A percentile compares a stretch with the other conserved stretches of the same genome.
Evolutionary conservation across 2,797 vertebrate species (phyloP).

Genomic region (Oophaga sylvatica): DNA sequence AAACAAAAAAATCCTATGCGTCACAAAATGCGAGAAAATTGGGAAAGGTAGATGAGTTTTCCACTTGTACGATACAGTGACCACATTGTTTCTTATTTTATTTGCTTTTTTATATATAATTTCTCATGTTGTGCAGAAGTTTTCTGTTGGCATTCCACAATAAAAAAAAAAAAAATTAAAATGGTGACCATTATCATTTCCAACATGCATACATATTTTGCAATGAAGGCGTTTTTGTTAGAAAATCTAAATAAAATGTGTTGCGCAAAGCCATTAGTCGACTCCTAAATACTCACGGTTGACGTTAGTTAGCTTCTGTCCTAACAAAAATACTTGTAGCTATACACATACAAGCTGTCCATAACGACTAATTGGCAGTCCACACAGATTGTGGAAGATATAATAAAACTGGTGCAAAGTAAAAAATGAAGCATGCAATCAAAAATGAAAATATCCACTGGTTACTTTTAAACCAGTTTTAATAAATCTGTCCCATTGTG

Average conservation of each 20-base stretch:
- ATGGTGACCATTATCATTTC: conserved; percentile 27
- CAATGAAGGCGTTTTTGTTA: conserved; percentile 20
- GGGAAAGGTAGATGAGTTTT: neutral
- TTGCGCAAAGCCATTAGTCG: conserved; percentile 38
- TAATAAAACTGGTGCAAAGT: neutral
- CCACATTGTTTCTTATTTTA: conserved; percentile 10
- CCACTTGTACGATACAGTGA: conserved; percentile 32
- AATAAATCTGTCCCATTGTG: neutral
- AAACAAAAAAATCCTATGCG: conserved; percentile 15
- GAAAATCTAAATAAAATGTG: conserved; percentile 56
- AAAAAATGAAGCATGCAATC: neutral
- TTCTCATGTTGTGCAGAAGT: conserved; percentile 24
- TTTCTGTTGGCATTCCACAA: conserved; percentile 46
- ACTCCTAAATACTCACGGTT: neutral
- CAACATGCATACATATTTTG: conserved; percentile 9
- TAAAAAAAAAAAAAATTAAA: conserved; percentile 49
- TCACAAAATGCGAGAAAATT: conserved; percentile 26
- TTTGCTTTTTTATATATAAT: conserved; percentile 1
- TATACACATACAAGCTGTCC: neutral
- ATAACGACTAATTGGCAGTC: neutral
- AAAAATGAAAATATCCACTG: neutral
- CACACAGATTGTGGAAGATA: neutral
- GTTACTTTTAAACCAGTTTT: neutral
- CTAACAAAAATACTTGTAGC: neutral
- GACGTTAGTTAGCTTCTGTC: neutral